Conservation (phyloP, 2,113 vertebrate genomes). For the Uria aalge region DNA sequence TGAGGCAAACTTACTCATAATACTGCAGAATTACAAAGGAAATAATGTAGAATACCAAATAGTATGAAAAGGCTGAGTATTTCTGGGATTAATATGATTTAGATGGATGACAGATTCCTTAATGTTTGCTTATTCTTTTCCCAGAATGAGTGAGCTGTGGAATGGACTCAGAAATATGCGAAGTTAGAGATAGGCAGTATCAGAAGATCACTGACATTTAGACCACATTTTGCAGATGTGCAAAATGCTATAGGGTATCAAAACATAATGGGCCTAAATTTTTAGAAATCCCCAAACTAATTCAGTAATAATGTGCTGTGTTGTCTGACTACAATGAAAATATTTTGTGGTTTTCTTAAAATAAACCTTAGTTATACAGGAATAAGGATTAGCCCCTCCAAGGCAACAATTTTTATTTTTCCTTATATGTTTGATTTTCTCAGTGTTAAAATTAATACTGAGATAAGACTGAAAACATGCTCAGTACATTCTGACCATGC, state of each 20-base stretch:
- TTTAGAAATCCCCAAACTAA: neutral
- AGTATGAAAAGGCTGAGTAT: neutral
- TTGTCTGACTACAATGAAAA: neutral
- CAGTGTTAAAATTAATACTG: neutral
- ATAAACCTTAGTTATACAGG: neutral
- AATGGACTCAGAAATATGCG: neutral
- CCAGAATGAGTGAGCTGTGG: neutral
- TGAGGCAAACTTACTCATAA: neutral
- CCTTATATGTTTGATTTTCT: neutral
- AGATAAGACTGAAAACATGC: neutral
- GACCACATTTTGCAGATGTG: neutral
- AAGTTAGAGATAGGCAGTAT: neutral
- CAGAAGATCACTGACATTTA: neutral
- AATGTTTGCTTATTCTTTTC: neutral
- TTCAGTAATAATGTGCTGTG: neutral
- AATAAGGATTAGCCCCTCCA: neutral
- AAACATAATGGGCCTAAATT: neutral
- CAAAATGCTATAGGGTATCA: neutral
- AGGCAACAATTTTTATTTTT: neutral
- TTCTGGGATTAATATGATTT: neutral
- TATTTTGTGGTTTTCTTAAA: neutral
- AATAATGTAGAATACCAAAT: neutral
- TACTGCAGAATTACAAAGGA: neutral
- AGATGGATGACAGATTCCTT: neutral
- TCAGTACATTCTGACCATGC: neutral